A percentile compares a stretch with the other conserved stretches of the same genome.
phyloP scores from a whole-genome alignment of 2,113 vertebrate species.

The Proteles cristata region DNA sequence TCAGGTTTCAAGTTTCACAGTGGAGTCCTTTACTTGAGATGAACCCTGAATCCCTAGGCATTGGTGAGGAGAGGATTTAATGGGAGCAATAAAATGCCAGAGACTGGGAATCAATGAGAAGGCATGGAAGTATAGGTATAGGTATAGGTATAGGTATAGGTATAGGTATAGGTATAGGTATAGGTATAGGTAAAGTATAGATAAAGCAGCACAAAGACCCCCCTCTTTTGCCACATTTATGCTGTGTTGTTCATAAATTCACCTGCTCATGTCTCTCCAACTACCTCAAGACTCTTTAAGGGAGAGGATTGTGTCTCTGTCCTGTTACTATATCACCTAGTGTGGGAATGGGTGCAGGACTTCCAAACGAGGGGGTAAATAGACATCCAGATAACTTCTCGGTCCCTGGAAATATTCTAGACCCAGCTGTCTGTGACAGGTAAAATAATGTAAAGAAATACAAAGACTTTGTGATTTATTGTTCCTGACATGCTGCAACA shows the following conservation, averaged over 20 bases:
- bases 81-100: neutral
- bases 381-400: neutral
- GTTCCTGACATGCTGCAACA: neutral
- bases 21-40: neutral
- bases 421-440: neutral
- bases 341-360: neutral
- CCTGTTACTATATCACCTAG: neutral
- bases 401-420: neutral
- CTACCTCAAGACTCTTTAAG: neutral
- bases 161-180: no score
- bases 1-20: neutral
- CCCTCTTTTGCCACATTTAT: neutral
- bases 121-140: neutral
- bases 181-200: no score
- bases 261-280: neutral
- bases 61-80: neutral
- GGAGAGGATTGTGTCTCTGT: neutral
- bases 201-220: rapidly evolving
- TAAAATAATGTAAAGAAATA: neutral
- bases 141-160: no score
- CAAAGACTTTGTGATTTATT: neutral
- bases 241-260: neutral
- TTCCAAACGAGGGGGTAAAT: neutral
- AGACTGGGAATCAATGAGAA: neutral
- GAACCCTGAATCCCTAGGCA: neutral